Evolutionary conservation across 2,113 vertebrate genomes (phyloP), one percentile per base, ranked within the genome.

Genomic region (Zapornia atra): DNA sequence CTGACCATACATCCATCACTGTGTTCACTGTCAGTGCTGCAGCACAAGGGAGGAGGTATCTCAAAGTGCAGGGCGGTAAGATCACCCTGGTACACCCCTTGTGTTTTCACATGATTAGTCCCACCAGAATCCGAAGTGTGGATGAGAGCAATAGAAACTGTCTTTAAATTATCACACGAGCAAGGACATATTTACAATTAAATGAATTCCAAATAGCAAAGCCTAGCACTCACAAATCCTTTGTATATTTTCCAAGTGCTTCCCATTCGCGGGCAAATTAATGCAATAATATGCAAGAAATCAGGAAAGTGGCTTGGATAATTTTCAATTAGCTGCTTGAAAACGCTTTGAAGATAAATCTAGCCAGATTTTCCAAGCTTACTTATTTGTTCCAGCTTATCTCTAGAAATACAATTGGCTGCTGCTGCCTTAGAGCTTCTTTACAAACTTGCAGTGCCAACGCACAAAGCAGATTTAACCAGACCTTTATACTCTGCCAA

Each of bases 311-410:
- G 69, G 56, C 79, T 94, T 93, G 72, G 80, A 81, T 93, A 93
- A 86, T 93, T 93, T 96, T 97, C 95, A 94, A 84, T 95, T 94
- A 96, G 83, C 86, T 92, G 65, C 92, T 69, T 25, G 40, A 91
- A 96, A 96, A 94, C 31, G 73, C 95, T 91, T 94, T 96, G 94
- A 96, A 96, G 94, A 93, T 68, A 86, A 84, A 93, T 64, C 88
- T 76, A 90, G 57, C 38, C 88, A 93, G 80, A 65, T 89, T 94
- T 95, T 88, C 88, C 48, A 56, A 84, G 60, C 72, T 75, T 88
- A 33, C 76, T 84, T 86, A 78, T 75, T 96, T 90, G 69, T 86
- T 86, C 72, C 93, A 94, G 86, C 77, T 93, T 93, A 96, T 96
- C 88, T 96, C 44, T 84, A 53, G 65, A 84, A 84, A 86, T 14